Conservation (phyloP, 2,888 invertebrate species). For the Palloptera scutellata region DNA sequence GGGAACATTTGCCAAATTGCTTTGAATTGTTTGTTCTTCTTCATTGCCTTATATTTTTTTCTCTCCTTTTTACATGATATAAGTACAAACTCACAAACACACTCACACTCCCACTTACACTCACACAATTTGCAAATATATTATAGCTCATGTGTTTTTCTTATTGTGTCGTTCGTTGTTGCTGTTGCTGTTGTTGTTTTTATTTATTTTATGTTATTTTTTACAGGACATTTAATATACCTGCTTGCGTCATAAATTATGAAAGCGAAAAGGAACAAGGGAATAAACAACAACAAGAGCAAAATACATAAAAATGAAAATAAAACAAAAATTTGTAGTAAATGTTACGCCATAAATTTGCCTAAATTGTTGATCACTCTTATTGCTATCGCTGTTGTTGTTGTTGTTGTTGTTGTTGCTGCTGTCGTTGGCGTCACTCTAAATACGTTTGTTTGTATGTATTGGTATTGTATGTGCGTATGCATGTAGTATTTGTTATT, state of each 20-base stretch:
- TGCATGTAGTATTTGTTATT: background rate
- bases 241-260: slow-evolving; percentile 46
- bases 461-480: background rate
- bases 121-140: too few relatives aligned
- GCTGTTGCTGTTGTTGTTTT: slow-evolving; percentile 25
- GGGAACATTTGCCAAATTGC: background rate
- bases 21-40: background rate
- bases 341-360: slow-evolving; percentile 46
- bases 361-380: slow-evolving; percentile 45
- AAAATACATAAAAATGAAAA: background rate
- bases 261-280: slow-evolving; percentile 17
- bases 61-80: too few relatives aligned
- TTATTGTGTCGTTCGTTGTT: too few relatives aligned
- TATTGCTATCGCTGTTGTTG: background rate
- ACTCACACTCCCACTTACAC: too few relatives aligned
- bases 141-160: too few relatives aligned
- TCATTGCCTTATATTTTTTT: background rate
- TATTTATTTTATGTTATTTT: slow-evolving; percentile 27
- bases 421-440: slow-evolving; percentile 2
- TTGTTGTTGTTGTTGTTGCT: slow-evolving; percentile 1
- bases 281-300: background rate
- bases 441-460: background rate
- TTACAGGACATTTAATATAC: slow-evolving; percentile 46
- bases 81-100: too few relatives aligned
- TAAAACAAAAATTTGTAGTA: slow-evolving; percentile 35